phyloP scores from a whole-genome alignment of 2,888 invertebrate genomes.

The Polydrusus pterygomalis region DNA sequence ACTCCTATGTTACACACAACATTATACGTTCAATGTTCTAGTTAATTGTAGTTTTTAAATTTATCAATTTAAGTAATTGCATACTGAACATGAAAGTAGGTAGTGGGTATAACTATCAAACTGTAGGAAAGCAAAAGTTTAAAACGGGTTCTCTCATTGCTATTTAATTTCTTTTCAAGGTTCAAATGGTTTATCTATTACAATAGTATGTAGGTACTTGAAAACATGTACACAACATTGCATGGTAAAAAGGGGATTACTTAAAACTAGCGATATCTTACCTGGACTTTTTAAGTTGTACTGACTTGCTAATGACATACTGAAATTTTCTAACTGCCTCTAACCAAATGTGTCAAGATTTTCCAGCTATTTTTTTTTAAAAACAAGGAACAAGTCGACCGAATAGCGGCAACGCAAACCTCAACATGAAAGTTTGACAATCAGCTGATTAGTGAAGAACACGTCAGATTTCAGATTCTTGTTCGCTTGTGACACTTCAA shows the following conservation, averaged over 20 bases:
- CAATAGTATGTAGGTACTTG: neutral
- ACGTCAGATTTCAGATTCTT: constrained; percentile 45
- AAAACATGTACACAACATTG: neutral
- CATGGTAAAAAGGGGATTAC: neutral
- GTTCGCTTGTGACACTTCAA: neutral
- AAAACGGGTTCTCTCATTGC: neutral
- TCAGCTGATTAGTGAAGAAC: constrained; percentile 47
- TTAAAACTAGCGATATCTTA: constrained; percentile 63
- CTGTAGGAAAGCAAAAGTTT: too few species aligned
- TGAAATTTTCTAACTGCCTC: neutral
- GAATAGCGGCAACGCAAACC: neutral
- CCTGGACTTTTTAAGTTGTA: constrained; percentile 79
- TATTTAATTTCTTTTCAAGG: neutral
- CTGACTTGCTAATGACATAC: constrained; percentile 74
- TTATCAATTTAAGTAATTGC: too few species aligned
- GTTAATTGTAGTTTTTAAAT: neutral
- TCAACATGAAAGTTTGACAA: constrained; percentile 30
- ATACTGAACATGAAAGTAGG: too few species aligned
- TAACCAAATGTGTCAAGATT: neutral
- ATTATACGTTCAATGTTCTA: neutral
- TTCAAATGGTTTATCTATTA: neutral
- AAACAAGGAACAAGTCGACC: constrained; percentile 10
- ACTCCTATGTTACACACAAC: constrained; percentile 78
- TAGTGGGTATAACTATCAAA: too few species aligned
- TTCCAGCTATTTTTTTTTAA: neutral